Percentiles rank a stretch among this genome's conserved stretches.
These are phyloP conservation scores for Ceuthmochares aereus DNA, from an alignment of 2,113 vertebrate genomes.

Conservation along the genomic window DNA sequence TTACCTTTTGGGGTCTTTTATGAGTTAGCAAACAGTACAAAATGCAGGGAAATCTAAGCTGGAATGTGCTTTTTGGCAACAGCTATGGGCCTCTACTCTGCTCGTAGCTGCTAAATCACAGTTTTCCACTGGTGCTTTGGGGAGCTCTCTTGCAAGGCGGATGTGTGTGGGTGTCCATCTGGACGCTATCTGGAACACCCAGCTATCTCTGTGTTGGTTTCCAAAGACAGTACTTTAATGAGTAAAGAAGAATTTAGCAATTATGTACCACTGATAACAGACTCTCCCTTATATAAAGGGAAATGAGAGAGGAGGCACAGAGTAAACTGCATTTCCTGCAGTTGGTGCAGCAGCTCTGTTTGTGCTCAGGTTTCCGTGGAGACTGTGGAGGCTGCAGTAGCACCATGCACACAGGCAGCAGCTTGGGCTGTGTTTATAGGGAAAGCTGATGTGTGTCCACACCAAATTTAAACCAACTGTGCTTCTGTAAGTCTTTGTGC, in stretches of 20 bases:
- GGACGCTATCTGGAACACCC: fast-evolving
- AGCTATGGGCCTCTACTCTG: background rate
- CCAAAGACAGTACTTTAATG: background rate
- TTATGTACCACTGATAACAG: background rate
- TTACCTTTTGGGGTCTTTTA: background rate
- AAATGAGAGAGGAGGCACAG: background rate
- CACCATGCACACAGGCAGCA: fast-evolving
- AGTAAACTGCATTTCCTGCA: background rate
- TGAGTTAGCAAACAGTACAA: background rate
- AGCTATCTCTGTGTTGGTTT: background rate
- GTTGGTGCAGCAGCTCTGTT: background rate
- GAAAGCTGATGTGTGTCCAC: background rate
- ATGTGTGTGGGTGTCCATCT: background rate
- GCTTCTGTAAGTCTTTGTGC: background rate
- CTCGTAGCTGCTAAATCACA: fast-evolving
- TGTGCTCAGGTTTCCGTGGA: background rate
- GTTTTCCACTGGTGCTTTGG: fast-evolving
- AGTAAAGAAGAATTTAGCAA: background rate
- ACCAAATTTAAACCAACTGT: background rate
- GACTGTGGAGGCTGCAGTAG: background rate
- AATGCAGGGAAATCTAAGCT: background rate
- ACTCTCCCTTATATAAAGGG: background rate
- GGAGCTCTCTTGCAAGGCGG: background rate
- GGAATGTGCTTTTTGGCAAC: background rate
- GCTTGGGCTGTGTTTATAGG: fast-evolving